Percentiles rank a stretch among this genome's conserved stretches.
These are phyloP conservation scores for Polypterus bichir DNA, from an alignment of 2,113 vertebrate genomes.

Conservation along the genomic window DNA sequence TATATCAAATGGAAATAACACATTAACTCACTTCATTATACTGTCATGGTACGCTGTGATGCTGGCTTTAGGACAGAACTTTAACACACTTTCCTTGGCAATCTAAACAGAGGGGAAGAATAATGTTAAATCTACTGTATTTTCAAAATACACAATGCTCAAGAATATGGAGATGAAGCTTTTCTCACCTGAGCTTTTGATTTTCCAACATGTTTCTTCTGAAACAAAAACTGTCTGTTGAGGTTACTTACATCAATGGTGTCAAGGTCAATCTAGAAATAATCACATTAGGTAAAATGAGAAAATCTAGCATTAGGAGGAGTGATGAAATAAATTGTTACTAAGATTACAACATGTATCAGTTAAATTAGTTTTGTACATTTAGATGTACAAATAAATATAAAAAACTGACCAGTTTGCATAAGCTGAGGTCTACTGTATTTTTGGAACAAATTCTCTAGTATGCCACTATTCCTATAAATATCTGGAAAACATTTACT, in stretches of 20 bases:
- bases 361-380: no score
- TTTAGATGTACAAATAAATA: no score
- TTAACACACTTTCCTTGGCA: slow-evolving; percentile 90
- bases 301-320: background rate
- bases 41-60: slow-evolving; percentile 94
- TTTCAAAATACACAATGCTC: slow-evolving; percentile 18
- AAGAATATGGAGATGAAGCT: no score
- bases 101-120: slow-evolving; percentile 62
- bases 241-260: slow-evolving; percentile 97
- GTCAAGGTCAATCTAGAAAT: slow-evolving; percentile 86
- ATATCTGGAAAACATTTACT: no score
- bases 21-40: slow-evolving; percentile 80
- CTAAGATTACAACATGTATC: no score
- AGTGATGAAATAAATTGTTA: no score
- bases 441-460: no score
- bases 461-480: no score
- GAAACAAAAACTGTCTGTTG: slow-evolving; percentile 95
- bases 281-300: background rate
- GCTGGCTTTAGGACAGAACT: slow-evolving; percentile 84
- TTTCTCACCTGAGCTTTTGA: slow-evolving; percentile 84
- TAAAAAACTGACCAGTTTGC: no score
- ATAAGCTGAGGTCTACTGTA: no score
- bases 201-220: slow-evolving; percentile 97
- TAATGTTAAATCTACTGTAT: slow-evolving; percentile 21
- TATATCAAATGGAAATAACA: background rate